phyloP scores from a whole-genome alignment of 2,888 invertebrate species.

The Leptinotarsa rubiginosa region DNA sequence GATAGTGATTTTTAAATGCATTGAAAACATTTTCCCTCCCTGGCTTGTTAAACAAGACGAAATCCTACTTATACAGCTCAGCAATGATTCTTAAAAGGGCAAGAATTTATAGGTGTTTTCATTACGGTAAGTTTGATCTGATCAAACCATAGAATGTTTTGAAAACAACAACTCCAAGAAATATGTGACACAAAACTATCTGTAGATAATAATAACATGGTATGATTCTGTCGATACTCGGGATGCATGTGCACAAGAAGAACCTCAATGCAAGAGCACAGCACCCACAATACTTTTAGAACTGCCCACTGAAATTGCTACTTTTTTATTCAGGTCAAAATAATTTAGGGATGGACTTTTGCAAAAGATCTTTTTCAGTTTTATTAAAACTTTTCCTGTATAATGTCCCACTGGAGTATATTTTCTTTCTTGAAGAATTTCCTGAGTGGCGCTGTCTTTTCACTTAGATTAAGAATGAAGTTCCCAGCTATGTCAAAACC shows the following conservation, averaged over 20 bases:
- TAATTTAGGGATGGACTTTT: slow-evolving; percentile 52
- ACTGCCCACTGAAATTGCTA: slow-evolving; percentile 45
- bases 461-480: slow-evolving; percentile 46
- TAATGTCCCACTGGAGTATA: slow-evolving; percentile 38
- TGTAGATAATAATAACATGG: slow-evolving; percentile 33
- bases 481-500: slow-evolving; percentile 46
- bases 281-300: slow-evolving; percentile 45
- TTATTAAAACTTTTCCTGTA: slow-evolving; percentile 36
- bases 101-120: slow-evolving; percentile 33
- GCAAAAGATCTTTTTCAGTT: slow-evolving; percentile 38
- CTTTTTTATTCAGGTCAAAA: slow-evolving; percentile 32
- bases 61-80: slow-evolving; percentile 33
- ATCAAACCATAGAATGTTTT: slow-evolving; percentile 37
- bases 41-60: slow-evolving; percentile 36
- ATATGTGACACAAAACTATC: slow-evolving; percentile 46
- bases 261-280: slow-evolving; percentile 37
- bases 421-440: slow-evolving; percentile 43
- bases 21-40: slow-evolving; percentile 47
- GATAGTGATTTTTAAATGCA: slow-evolving; percentile 45
- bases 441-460: slow-evolving; percentile 43
- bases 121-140: slow-evolving; percentile 44
- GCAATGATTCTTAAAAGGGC: slow-evolving; percentile 36
- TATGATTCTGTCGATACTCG: slow-evolving; percentile 32
- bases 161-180: slow-evolving; percentile 44
- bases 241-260: slow-evolving; percentile 50